phyloP scores from a whole-genome alignment of 2,113 vertebrate species.

The Mustelus asterias region DNA sequence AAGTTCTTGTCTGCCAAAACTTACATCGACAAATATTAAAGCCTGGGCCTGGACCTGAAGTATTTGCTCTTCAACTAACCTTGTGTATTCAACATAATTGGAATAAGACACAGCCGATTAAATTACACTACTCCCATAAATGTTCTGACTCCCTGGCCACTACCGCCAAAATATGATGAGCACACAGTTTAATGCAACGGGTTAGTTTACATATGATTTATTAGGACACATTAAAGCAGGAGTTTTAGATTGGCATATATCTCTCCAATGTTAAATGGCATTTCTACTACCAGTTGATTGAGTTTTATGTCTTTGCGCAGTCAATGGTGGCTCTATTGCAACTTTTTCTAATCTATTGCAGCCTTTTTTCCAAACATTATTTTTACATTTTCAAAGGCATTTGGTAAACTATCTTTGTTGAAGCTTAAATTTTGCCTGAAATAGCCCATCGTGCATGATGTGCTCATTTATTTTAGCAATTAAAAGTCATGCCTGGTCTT shows the following conservation, averaged over 20 bases:
- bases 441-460: neutral
- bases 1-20: constrained; percentile 10
- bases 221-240: constrained; percentile 31
- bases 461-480: neutral
- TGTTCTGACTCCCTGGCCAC: constrained; percentile 57
- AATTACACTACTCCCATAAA: constrained; percentile 62
- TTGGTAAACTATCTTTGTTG: neutral
- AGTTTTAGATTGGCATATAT: neutral
- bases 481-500: neutral
- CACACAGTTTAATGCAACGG: constrained; percentile 58
- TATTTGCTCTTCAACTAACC: constrained; percentile 45
- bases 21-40: constrained; percentile 9
- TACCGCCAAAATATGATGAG: constrained; percentile 52
- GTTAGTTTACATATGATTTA: constrained; percentile 49
- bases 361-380: neutral
- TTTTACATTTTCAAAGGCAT: neutral
- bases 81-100: constrained; percentile 50
- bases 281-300: neutral
- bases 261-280: neutral
- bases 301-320: neutral
- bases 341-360: neutral
- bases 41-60: constrained; percentile 6
- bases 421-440: neutral
- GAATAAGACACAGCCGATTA: constrained; percentile 58
- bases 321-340: neutral